These are phyloP conservation scores for Dysmachus trigonus DNA, from an alignment of 2,888 invertebrate species.

Conservation along the genomic window DNA sequence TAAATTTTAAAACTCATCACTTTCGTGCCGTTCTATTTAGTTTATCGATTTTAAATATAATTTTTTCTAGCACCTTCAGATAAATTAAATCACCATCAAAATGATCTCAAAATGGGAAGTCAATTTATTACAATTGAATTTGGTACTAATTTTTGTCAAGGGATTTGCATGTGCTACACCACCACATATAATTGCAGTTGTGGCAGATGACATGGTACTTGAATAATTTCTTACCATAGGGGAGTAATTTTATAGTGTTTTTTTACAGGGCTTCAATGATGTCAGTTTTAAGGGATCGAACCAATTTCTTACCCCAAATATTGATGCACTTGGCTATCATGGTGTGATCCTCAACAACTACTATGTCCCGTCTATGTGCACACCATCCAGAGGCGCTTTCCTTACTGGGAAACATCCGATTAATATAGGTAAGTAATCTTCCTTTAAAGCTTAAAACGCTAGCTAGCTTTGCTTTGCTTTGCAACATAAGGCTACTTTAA, in stretches of 20 bases:
- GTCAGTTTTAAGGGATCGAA: slow-evolving; percentile 88
- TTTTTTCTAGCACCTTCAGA: too few species aligned
- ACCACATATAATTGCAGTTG: slow-evolving; percentile 78
- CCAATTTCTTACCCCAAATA: slow-evolving; percentile 89
- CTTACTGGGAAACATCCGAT: slow-evolving; percentile 89
- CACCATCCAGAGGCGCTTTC: slow-evolving; percentile 83
- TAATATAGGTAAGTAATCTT: slow-evolving; percentile 69
- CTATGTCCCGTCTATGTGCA: slow-evolving; percentile 86
- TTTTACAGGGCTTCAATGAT: slow-evolving; percentile 86
- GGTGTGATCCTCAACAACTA: slow-evolving; percentile 82
- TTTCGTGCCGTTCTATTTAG: too few species aligned
- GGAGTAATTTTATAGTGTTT: background rate
- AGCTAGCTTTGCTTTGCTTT: too few species aligned
- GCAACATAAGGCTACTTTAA: too few species aligned
- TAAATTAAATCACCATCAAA: background rate
- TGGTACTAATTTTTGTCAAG: background rate
- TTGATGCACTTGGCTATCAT: slow-evolving; percentile 85
- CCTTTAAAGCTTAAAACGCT: background rate
- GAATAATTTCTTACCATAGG: background rate
- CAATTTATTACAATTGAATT: background rate
- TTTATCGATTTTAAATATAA: too few species aligned
- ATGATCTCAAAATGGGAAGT: background rate
- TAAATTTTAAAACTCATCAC: too few species aligned
- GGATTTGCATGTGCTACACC: slow-evolving; percentile 43
- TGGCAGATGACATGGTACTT: slow-evolving; percentile 83